Conservation (phyloP, 1,140 invertebrate genomes). For the Cepaea nemoralis region DNA sequence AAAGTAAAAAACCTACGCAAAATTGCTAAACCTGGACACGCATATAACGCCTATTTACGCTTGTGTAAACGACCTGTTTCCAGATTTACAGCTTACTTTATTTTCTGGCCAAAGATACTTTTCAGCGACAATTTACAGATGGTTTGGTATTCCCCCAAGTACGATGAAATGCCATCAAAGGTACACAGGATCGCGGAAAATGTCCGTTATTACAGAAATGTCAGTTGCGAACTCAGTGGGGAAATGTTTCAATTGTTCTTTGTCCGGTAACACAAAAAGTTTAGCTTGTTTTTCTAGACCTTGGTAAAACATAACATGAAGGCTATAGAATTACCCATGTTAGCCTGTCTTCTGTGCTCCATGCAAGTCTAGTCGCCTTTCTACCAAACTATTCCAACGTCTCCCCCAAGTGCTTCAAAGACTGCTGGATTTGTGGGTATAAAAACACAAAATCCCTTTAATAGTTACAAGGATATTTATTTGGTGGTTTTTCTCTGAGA, state of each 20-base stretch:
- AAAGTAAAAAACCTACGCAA: too few species aligned
- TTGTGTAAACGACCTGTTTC: neutral
- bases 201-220: neutral
- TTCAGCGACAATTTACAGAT: neutral
- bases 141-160: neutral
- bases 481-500: neutral
- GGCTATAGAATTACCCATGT: neutral
- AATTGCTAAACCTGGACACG: too few species aligned
- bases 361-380: neutral
- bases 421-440: neutral
- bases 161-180: neutral
- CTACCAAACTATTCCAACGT: neutral
- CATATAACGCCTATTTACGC: neutral
- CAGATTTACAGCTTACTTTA: neutral
- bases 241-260: neutral
- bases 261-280: neutral
- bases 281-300: neutral
- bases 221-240: neutral
- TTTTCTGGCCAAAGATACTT: neutral
- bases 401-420: neutral
- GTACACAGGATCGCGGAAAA: neutral
- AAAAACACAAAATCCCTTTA: constrained; percentile 7
- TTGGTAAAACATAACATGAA: neutral
- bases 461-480: neutral
- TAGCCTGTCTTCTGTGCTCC: neutral